phyloP scores from a whole-genome alignment of 1,140 invertebrate genomes.

The Drosophila novamexicana region DNA sequence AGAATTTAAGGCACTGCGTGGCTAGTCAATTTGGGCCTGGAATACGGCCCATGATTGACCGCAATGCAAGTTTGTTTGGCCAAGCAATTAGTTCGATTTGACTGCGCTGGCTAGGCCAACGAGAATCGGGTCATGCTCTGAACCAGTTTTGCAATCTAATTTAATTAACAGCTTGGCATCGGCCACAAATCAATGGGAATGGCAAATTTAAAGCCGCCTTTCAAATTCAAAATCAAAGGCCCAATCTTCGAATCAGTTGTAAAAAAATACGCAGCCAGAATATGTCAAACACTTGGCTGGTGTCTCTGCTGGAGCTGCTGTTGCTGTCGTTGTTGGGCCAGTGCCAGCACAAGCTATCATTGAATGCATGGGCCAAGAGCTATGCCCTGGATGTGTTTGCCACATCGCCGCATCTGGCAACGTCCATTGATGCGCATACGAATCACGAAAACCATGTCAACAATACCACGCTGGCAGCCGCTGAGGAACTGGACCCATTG shows the following conservation, averaged over 20 bases:
- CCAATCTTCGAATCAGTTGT: slow-evolving; percentile 60
- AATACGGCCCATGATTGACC: slow-evolving; percentile 27
- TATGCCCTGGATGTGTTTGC: slow-evolving; percentile 44
- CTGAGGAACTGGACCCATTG: slow-evolving; percentile 29
- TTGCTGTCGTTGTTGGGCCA: slow-evolving; percentile 42
- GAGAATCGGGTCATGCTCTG: slow-evolving; percentile 42
- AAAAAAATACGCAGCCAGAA: slow-evolving; percentile 28
- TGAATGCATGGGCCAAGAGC: slow-evolving; percentile 18
- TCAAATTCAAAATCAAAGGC: slow-evolving; percentile 35
- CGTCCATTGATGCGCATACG: slow-evolving; percentile 33
- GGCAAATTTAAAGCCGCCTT: slow-evolving; percentile 19
- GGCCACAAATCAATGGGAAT: slow-evolving; percentile 14
- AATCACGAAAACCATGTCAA: slow-evolving; percentile 43
- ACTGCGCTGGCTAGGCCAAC: background rate
- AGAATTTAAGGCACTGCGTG: slow-evolving; percentile 43
- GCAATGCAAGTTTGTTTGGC: slow-evolving; percentile 50
- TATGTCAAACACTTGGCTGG: slow-evolving; percentile 56
- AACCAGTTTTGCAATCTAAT: slow-evolving; percentile 59
- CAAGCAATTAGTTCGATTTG: slow-evolving; percentile 46
- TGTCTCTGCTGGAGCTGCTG: background rate
- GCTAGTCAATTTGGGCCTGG: slow-evolving; percentile 42
- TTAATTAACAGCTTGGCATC: slow-evolving; percentile 63
- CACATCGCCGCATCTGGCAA: slow-evolving; percentile 11
- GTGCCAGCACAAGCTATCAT: slow-evolving; percentile 35
- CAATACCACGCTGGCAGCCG: slow-evolving; percentile 62